A percentile compares a stretch with the other conserved stretches of the same genome.
Conservation (phyloP, 2,888 invertebrate species). For the Hirtodrosophila cameraria region DNA sequence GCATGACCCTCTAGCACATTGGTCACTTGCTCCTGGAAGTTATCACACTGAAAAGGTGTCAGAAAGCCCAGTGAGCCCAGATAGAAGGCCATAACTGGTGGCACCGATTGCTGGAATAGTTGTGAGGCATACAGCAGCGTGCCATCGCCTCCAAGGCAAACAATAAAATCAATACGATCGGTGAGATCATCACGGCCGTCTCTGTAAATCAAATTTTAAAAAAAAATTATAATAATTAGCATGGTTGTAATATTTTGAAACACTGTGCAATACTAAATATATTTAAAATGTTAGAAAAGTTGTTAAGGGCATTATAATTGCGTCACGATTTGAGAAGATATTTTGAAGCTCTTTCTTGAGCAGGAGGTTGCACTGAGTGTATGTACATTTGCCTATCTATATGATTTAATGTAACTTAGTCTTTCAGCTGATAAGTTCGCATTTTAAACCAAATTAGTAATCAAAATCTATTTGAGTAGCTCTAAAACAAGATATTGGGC, state of each 20-base stretch:
- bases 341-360: too few species aligned
- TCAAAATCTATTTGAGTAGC: too few species aligned
- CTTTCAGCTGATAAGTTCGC: too few species aligned
- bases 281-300: too few species aligned
- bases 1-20: slow-evolving; percentile 97
- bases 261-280: too few species aligned
- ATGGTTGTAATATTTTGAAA: background rate
- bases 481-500: too few species aligned
- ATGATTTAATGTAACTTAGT: too few species aligned
- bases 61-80: slow-evolving; percentile 97
- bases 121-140: slow-evolving; percentile 97
- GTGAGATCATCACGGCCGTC: slow-evolving; percentile 97
- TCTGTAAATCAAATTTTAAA: slow-evolving; percentile 82
- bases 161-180: slow-evolving; percentile 98
- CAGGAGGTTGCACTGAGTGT: too few species aligned
- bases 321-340: too few species aligned
- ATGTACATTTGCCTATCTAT: too few species aligned
- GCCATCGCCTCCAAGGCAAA: slow-evolving; percentile 98
- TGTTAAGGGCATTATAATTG: too few species aligned
- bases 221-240: background rate
- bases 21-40: slow-evolving; percentile 96
- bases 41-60: slow-evolving; percentile 97
- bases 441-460: too few species aligned
- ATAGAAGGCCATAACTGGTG: slow-evolving; percentile 99
- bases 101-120: slow-evolving; percentile 97